Base-by-base conservation (phyloP, 2,113 vertebrate species). In the Callopanchax toddi region DNA sequence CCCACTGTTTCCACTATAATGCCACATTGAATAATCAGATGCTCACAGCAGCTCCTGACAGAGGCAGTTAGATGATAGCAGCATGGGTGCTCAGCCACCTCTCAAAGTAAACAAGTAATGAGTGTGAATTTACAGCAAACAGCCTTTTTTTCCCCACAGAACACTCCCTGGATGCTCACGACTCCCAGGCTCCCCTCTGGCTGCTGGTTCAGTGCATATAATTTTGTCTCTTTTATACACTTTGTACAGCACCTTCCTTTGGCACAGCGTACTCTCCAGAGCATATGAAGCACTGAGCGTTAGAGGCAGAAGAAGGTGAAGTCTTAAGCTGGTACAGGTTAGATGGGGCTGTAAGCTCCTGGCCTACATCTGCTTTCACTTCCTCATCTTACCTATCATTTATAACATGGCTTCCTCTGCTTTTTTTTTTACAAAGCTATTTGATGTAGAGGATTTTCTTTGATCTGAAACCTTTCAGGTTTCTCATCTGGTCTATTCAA, bases 171-270 rank as follows among this genome's bases (percentile, higher is more conserved):
- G 45, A 63, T 71, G 66, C 59, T 71, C 60, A 23, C 11, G 17
- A 51, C 63, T 73, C 62, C 64, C 70, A 79, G 71, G 46, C 42
- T 63, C 3, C 46, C 80, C 37, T 42, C 61, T 60, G 74, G 76
- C 71, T 62, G 60, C 54, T 45, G 40, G 51, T 45, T 77, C 39
- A 22, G 44, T 51, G 57, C 56, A 49, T 61, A 55, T 32, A 16
- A 67, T 56, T 56, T 60, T 29, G 61, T 68, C 67, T 76, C 79
- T 59, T 78, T 80, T 83, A 72, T 56, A 56, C 57, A 71, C 49
- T 71, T 78, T 76, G 67, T 79, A 52, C 51, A 42, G 44, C 71
- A 44, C 63, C 64, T 60, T 70, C 55, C 60, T 56, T 26, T 52
- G 37, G 49, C 43, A 43, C 66, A 63, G 49, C 56, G 32, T 54